Evolutionary conservation across 2,113 vertebrate genomes (phyloP).

Genomic region (Epinephelus lanceolatus): DNA sequence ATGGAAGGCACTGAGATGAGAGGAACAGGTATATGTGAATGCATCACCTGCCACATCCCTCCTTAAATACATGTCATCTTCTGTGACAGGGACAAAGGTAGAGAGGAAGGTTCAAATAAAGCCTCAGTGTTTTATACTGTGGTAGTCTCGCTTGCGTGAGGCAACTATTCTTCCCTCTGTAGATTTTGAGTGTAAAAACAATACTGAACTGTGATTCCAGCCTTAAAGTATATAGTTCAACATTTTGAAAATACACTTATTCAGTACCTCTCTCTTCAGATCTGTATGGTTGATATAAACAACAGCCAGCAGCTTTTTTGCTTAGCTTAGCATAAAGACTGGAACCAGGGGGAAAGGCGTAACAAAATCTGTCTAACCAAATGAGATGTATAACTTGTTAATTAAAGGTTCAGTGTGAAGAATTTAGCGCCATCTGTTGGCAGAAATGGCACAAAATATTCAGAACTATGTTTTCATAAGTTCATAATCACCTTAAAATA

Average conservation of each 20-base stretch:
- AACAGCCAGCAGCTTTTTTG: background rate
- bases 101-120: slow-evolving; percentile 30
- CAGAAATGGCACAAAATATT: no score
- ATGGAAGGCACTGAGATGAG: slow-evolving; percentile 20
- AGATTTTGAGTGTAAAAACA: background rate
- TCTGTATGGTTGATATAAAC: background rate
- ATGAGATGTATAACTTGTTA: background rate
- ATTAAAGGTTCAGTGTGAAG: background rate
- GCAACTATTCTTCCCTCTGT: background rate
- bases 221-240: background rate
- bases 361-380: background rate
- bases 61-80: slow-evolving; percentile 14
- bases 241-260: slow-evolving; percentile 2
- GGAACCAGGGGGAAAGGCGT: background rate
- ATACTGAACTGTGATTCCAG: background rate
- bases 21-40: slow-evolving; percentile 6
- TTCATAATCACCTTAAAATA: no score
- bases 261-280: background rate
- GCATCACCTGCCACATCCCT: slow-evolving; percentile 37
- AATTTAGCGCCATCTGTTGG: no score
- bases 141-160: background rate
- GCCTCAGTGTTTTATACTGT: background rate
- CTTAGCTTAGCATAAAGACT: background rate
- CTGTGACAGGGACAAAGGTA: slow-evolving; percentile 42
- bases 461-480: no score